Evolutionary conservation across 2,888 invertebrate species (phyloP), one percentile per base, ranked within the genome.

Genomic region (Tupiocoris notatus): DNA sequence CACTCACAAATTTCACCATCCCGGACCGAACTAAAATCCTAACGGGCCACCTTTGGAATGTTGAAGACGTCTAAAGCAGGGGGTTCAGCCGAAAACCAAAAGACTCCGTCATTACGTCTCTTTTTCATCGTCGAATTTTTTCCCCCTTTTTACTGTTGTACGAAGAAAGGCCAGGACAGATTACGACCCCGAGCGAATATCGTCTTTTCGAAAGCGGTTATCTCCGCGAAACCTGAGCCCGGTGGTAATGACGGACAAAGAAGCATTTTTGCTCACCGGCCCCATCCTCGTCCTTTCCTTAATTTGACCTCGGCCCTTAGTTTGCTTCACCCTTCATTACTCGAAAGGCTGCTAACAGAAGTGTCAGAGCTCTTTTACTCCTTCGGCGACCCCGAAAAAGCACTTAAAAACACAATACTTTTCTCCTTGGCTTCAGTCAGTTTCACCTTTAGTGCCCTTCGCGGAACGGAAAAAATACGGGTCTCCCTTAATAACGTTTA

Each of bases 321-420:
- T 59, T 24, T 18, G 56, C 70, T 70, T 70, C 70, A 18, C 58
- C 70, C 70, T 70, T 70, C 59, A 70, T 70, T 70, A 70, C 59
- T 17, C 23, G 59, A 70, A 70, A 57, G 70, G 25, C 70, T 59
- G 23, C 70, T 70, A 70, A 70, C 70, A 23, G 70, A 59, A 59
- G 70, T 70, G 70, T 70, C 70, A 70, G 70, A 59, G 25, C 70
- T 70, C 70, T 70, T 67, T 67, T 67, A 67, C 67, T 67, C 67
- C 56, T 57, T 20, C 67, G 67, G 56, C 67, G 22, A 22, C 67
- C 67, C 67, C 67, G 57, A 67, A 67, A 67, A 67, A 67, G 67
- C 67, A 57, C 56, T 67, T 67, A 67, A 67, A 67, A 67, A 67
- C 57, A 67, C 67, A 67, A 67, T 67, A 67, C 67, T 67, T 67